Base-by-base conservation (phyloP, 1,140 invertebrate species). In the Drosophila auraria region DNA sequence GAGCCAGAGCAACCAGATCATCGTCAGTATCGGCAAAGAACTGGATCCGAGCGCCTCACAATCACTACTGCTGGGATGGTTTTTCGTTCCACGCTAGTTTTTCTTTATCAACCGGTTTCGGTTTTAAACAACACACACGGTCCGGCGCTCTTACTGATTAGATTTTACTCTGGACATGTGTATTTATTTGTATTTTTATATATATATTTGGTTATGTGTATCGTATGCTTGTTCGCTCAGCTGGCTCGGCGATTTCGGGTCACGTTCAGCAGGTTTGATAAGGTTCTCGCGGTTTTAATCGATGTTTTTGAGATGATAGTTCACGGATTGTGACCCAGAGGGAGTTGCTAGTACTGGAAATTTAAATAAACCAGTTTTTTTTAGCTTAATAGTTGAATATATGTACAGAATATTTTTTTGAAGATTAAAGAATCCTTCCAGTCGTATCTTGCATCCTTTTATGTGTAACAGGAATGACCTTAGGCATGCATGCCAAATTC, bases 1-100 rank as follows among this genome's bases (percentile, higher is more conserved):
- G 5, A 82, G 8, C 68, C 65, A 53, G 2, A 83, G 45, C n/a
- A 50, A n/a, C 27, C 57, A 66, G 20, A 47, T 23, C 78, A 62
- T 81, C 6, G 27, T 4, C 15, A 11, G 3, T 5, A 27, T 38
- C 30, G 38, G 27, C 27, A 0, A 33, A 57, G 36, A 54, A 47
- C 49, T 44, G 38, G 17, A 14, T 36, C 50, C 30, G 23, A 30
- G 23, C 50, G n/a, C 30, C 6, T 36, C 49, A 17, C 62, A 11
- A 40, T 51, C 36, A 23, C 42, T 14, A 74, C 66, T 74, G 66
- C 25, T 27, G 15, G 6, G 27, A 12, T 51, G 8, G 2, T 5
- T 49, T 14, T 30, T 56, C 14, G 38, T 30, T 60, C 15, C 15
- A 25, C 49, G 44, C 45, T 12, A 72, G 45, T 11, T 51, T 50